Percentiles rank a stretch among this genome's conserved stretches.
Conservation (phyloP, 2,888 invertebrate genomes). For the Cheilosia urbana region DNA sequence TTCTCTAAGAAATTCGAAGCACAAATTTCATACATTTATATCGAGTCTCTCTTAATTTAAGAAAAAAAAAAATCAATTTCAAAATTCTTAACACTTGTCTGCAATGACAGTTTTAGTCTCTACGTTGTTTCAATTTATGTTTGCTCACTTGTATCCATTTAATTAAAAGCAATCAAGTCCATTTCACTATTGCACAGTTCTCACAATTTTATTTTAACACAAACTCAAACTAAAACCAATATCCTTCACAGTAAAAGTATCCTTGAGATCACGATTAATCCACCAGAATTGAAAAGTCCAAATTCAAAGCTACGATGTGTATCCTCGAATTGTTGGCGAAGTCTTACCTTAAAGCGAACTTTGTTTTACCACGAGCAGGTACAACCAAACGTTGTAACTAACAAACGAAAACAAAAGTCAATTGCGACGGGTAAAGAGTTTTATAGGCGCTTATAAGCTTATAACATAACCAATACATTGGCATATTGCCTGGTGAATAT, state of each 20-base stretch:
- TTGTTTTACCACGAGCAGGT: conserved; percentile 73
- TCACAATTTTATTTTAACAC: neutral
- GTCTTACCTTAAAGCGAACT: conserved; percentile 70
- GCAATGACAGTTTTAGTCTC: neutral
- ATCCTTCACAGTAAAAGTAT: conserved; percentile 36
- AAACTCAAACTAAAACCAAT: conserved; percentile 26
- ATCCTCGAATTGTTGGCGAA: conserved; percentile 47
- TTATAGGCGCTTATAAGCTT: conserved; percentile 84
- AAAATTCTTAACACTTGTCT: neutral
- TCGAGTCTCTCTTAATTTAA: no score
- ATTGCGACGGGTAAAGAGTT: conserved; percentile 84
- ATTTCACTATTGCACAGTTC: conserved; percentile 27
- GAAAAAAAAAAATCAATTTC: no score
- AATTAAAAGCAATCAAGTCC: conserved; percentile 2
- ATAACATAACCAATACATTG: conserved; percentile 78
- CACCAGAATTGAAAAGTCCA: conserved; percentile 36
- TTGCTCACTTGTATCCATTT: conserved; percentile 5
- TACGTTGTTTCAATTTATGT: neutral
- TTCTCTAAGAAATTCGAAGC: no score
- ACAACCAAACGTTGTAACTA: conserved; percentile 82
- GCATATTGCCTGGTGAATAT: conserved; percentile 42
- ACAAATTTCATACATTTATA: no score
- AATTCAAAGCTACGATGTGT: conserved; percentile 18
- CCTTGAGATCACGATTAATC: conserved; percentile 51
- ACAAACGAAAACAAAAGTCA: conserved; percentile 84